Evolutionary conservation across 2,888 invertebrate genomes (phyloP), one percentile per base, ranked within the genome.

Genomic region (Cephus pulcher): DNA sequence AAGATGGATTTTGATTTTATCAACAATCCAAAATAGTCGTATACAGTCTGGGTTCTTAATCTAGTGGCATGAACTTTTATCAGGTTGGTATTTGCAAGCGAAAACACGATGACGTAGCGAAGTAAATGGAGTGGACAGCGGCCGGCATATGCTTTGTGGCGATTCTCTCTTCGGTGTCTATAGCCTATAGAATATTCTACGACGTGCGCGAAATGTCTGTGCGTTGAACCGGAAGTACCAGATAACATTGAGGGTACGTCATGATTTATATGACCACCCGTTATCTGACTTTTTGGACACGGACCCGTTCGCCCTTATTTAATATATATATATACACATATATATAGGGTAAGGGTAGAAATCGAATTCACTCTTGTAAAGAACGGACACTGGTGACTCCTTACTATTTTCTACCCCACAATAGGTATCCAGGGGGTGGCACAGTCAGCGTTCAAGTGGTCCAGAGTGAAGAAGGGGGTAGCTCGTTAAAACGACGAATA

Each of bases 111-210:
- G 89, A 89, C 85, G 86, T 84, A 84, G 86, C 89, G 83, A 86
- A 87, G 90, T 90, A 91, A 91, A 91, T 91, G 91, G 91, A 89
- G 90, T 91, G 91, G 91, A 91, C 91, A 91, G 89, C 90, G 91
- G 91, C 85, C 91, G 88, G 90, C 91, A 91, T 91, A 91, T 91
- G 91, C 88, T 89, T 84, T 84, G 88, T 83, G 85, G 84, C 78
- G 80, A 76, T 75, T 75, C 75, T 15, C 32, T 34, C 71, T 32
- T 56, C 71, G 73, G 37, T 73, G 75, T 23, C 56, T 78, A 71
- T 23, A 71, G 33, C 71, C 71, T 12, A 78, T 79, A 80, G 84
- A 86, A 84, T 82, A 83, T 81, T 82, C 80, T 34, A 78, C 77
- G 74, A 40, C 79, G 81, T 73, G 86, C 85, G 87, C 81, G 85